A percentile compares a stretch with the other conserved stretches of the same genome.
These are phyloP conservation scores for Rhynchophorus ferrugineus DNA, from an alignment of 1,140 invertebrate species.

Conservation along the genomic window DNA sequence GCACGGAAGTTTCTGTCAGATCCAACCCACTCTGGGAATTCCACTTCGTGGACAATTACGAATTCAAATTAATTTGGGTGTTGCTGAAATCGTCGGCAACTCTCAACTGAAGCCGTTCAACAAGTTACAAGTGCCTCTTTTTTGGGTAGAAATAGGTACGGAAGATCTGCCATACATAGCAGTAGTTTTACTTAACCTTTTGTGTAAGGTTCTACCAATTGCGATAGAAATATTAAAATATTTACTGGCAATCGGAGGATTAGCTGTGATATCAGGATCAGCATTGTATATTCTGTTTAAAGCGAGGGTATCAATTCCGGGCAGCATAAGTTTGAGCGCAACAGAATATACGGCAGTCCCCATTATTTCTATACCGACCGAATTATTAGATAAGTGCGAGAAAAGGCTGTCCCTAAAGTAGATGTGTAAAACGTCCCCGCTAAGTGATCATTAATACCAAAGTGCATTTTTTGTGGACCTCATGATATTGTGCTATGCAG, in stretches of 20 bases:
- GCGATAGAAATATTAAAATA: slow-evolving; percentile 37
- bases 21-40: slow-evolving; percentile 46
- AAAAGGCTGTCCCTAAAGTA: slow-evolving; percentile 19
- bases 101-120: slow-evolving; percentile 48
- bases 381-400: slow-evolving; percentile 22
- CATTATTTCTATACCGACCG: slow-evolving; percentile 18
- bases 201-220: slow-evolving; percentile 37
- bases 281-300: slow-evolving; percentile 29
- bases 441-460: too few species aligned
- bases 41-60: slow-evolving; percentile 50
- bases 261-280: slow-evolving; percentile 38
- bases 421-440: neutral
- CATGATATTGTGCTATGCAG: too few species aligned
- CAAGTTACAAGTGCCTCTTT: slow-evolving; percentile 53
- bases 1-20: slow-evolving; percentile 44
- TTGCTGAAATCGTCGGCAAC: slow-evolving; percentile 50
- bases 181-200: slow-evolving; percentile 31
- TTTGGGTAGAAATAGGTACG: slow-evolving; percentile 55
- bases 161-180: slow-evolving; percentile 34
- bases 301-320: slow-evolving; percentile 9
- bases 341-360: slow-evolving; percentile 24
- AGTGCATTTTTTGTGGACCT: too few species aligned
- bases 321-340: slow-evolving; percentile 10
- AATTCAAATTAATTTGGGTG: slow-evolving; percentile 60
- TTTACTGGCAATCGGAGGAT: slow-evolving; percentile 37